phyloP scores from a whole-genome alignment of 1,140 invertebrate species.

The Caenorhabditis brenneri region DNA sequence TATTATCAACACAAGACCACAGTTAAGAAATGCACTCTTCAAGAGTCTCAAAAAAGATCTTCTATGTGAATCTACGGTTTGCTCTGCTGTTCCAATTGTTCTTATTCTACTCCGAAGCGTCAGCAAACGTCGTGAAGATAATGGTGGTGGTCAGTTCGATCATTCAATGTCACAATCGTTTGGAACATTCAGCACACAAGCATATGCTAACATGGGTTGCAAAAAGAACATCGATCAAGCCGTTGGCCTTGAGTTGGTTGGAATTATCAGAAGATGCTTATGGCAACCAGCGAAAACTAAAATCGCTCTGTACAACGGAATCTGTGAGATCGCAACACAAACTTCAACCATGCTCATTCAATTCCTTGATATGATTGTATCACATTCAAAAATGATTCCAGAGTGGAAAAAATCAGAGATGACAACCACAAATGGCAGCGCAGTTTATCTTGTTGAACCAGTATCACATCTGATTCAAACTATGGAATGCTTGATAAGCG shows the following conservation, averaged over 20 bases:
- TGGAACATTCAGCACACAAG: conserved; percentile 37
- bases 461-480: conserved; percentile 36
- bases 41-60: conserved; percentile 44
- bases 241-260: conserved; percentile 38
- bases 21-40: conserved; percentile 35
- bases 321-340: conserved; percentile 3
- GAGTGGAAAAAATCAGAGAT: conserved; percentile 15
- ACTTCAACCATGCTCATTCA: conserved; percentile 8
- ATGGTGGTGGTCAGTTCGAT: not conserved
- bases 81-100: conserved; percentile 38
- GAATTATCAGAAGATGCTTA: conserved; percentile 37
- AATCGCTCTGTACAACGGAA: conserved; percentile 38
- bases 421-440: not conserved
- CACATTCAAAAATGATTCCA: not conserved
- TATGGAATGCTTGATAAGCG: conserved; percentile 12
- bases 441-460: not conserved
- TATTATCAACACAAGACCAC: conserved; percentile 35
- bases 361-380: conserved; percentile 36
- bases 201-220: conserved; percentile 7
- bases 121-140: conserved; percentile 22
- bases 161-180: conserved; percentile 43
- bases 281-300: conserved; percentile 33
- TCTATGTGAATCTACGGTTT: conserved; percentile 24
- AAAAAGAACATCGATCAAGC: conserved; percentile 36
- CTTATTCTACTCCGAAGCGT: conserved; percentile 41